These are phyloP conservation scores for Hermatobates lingyangjiaoensis DNA, from an alignment of 1,140 invertebrate genomes.

Conservation along the genomic window DNA sequence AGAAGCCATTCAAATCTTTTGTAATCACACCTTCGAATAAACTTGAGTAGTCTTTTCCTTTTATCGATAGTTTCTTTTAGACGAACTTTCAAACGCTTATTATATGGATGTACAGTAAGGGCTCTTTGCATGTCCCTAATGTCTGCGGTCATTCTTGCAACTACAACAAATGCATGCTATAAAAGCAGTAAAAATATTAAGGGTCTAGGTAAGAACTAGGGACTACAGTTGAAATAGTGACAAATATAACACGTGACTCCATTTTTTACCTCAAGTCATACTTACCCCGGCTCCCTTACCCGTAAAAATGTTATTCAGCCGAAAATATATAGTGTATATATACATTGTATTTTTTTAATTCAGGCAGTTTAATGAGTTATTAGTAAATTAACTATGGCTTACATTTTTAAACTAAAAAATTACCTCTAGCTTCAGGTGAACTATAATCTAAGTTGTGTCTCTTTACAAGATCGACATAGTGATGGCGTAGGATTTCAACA, in stretches of 20 bases:
- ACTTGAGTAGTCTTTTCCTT: slow-evolving; percentile 48
- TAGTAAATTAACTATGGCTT: not conserved
- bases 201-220: too few relatives aligned
- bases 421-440: slow-evolving; percentile 36
- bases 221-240: too few relatives aligned
- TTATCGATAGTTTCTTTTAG: slow-evolving; percentile 55
- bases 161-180: slow-evolving; percentile 22
- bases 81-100: slow-evolving; percentile 29
- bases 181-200: not conserved
- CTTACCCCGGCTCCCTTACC: too few relatives aligned
- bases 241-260: too few relatives aligned
- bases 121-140: slow-evolving; percentile 34
- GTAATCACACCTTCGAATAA: slow-evolving; percentile 52
- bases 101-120: slow-evolving; percentile 27
- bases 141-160: slow-evolving; percentile 30
- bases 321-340: too few relatives aligned
- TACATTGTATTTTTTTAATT: too few relatives aligned
- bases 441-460: slow-evolving; percentile 31
- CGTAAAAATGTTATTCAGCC: too few relatives aligned
- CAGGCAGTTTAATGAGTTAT: not conserved
- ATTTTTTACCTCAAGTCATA: too few relatives aligned
- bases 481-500: slow-evolving; percentile 22
- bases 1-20: slow-evolving; percentile 72
- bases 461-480: slow-evolving; percentile 27
- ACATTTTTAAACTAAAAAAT: slow-evolving; percentile 12